These are phyloP conservation scores for Xanthia icteritia DNA, from an alignment of 2,888 invertebrate genomes.

Conservation along the genomic window DNA sequence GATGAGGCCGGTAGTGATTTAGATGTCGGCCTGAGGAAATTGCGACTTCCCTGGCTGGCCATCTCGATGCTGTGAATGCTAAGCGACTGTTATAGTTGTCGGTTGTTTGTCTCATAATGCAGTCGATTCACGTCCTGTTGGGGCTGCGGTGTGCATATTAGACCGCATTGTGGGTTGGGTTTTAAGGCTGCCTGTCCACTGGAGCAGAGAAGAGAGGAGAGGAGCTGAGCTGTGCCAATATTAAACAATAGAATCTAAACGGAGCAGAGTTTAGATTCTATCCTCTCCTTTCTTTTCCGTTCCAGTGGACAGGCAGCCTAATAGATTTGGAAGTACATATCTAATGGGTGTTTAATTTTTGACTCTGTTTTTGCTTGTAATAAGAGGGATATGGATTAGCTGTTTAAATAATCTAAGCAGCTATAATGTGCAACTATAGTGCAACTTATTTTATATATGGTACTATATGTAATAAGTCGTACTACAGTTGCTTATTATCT, in stretches of 20 bases:
- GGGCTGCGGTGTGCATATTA: slow-evolving; percentile 11
- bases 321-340: not conserved
- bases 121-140: slow-evolving; percentile 23
- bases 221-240: no score
- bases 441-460: no score
- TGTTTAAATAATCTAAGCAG: no score
- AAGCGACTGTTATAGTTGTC: slow-evolving; percentile 47
- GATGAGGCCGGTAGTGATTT: slow-evolving; percentile 66
- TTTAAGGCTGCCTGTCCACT: not conserved
- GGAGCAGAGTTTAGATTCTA: no score
- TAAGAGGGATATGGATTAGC: not conserved
- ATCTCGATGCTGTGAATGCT: slow-evolving; percentile 56
- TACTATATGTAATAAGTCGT: no score
- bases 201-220: no score
- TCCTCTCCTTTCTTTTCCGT: no score
- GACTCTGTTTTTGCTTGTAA: not conserved
- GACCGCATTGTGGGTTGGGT: slow-evolving; percentile 18
- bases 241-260: no score
- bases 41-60: slow-evolving; percentile 62
- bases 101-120: slow-evolving; percentile 29
- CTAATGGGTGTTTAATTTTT: not conserved
- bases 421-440: no score
- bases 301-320: no score
- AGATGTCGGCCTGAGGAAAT: slow-evolving; percentile 63
- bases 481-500: not conserved